Percentiles rank a stretch among this genome's conserved stretches.
phyloP scores from a whole-genome alignment of 2,888 invertebrate genomes.

The Catonia carolina region DNA sequence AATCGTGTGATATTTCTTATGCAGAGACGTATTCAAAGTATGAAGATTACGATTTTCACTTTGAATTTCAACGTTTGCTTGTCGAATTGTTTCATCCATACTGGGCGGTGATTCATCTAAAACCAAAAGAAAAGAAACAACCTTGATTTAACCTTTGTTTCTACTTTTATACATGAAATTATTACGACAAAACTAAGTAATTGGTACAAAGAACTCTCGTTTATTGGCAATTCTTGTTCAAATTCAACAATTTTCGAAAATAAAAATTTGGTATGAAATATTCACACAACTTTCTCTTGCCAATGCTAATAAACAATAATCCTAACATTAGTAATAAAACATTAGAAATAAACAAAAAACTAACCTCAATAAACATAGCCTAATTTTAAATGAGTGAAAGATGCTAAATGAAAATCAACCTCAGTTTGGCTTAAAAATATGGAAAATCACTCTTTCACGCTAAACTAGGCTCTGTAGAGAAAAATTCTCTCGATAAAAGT shows the following conservation, averaged over 20 bases:
- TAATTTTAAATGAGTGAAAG: background rate
- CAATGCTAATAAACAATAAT: no score
- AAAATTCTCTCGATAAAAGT: no score
- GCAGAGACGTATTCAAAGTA: constrained; percentile 80
- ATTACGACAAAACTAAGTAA: background rate
- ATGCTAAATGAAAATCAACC: no score
- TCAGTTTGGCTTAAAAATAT: no score
- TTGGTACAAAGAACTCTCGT: background rate
- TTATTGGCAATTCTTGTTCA: background rate
- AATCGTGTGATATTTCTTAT: constrained; percentile 89
- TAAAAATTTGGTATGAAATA: no score
- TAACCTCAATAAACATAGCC: no score
- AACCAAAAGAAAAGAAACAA: constrained; percentile 21
- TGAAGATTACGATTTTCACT: constrained; percentile 89
- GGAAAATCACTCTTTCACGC: no score
- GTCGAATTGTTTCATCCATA: constrained; percentile 75
- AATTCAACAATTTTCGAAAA: background rate
- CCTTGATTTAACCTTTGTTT: background rate
- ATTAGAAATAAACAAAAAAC: no score
- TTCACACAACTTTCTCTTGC: no score
- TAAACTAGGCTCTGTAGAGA: no score
- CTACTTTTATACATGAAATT: background rate
- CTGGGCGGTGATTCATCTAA: constrained; percentile 56
- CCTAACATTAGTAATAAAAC: no score
- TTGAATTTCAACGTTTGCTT: constrained; percentile 81